phyloP scores from a whole-genome alignment of 2,113 vertebrate species.

The Trogon surrucura region DNA sequence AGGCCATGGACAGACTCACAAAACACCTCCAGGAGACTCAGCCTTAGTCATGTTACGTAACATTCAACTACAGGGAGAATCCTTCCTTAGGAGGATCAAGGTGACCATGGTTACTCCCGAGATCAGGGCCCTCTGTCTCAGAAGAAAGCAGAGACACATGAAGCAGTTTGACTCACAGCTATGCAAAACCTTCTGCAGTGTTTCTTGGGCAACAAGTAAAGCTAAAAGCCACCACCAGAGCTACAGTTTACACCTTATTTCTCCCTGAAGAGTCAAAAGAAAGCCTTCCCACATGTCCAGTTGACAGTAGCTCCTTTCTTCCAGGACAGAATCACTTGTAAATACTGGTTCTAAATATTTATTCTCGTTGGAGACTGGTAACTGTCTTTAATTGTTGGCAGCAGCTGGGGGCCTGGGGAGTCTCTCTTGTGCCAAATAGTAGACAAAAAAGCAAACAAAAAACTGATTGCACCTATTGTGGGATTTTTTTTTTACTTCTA shows the following conservation, averaged over 20 bases:
- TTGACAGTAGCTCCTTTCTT: not conserved
- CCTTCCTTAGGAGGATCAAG: not conserved
- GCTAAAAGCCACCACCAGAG: not conserved
- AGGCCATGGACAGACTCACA: not conserved
- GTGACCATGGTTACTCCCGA: not conserved
- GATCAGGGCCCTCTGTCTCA: not conserved
- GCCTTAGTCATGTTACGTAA: not conserved
- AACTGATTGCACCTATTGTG: not conserved
- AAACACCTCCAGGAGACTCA: not conserved
- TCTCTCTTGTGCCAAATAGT: not conserved
- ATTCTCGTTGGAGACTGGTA: not conserved
- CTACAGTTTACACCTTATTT: not conserved
- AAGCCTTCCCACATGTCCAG: not conserved
- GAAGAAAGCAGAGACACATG: not conserved
- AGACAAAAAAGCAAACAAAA: not conserved
- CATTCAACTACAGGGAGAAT: not conserved
- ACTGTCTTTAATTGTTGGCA: not conserved
- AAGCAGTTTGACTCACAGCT: not conserved
- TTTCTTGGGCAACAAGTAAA: not conserved
- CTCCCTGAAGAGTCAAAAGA: not conserved
- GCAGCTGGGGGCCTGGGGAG: not conserved
- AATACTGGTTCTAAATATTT: not conserved
- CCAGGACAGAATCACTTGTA: not conserved
- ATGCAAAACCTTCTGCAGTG: not conserved
- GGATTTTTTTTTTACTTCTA: not conserved